Base-by-base conservation (phyloP, 2,113 vertebrate genomes). In the Sitta europaea region DNA sequence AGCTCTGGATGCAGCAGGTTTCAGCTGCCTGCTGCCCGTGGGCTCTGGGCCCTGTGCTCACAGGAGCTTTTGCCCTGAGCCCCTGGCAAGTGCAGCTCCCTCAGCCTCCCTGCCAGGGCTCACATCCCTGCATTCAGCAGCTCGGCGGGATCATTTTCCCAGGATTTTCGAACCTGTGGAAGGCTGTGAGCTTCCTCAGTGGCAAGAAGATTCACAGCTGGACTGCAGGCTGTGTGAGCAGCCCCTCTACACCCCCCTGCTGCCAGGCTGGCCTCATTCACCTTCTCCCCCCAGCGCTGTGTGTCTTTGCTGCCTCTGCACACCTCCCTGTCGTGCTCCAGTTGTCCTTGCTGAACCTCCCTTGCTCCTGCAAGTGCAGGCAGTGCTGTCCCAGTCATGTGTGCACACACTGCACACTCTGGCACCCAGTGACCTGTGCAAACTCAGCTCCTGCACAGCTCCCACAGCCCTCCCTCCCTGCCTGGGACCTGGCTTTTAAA, bases 401-500 rank as follows among this genome's bases (percentile, higher is more conserved):
- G 36, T 14, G 31, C 47, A 11, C 43, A 4, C 50, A 33, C 38
- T 23, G 67, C 19, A 21, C 47, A 12, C 11, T 4, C 48, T n/a
- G 29, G 35, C 43, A 95, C 86, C 90, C 23, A 75, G 87, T 21
- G 78, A 79, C 92, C 94, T 86, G 75, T 86, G 78, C 55, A 90
- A 82, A 67, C 31, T 5, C 67, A 73, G 89, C 76, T 47, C 51
- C 77, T 59, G 67, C 1, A 2, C 45, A 42, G 81, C 70, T 73
- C 74, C 81, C 90, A 12, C 75, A 45, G 17, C 43, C 43, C 59
- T 33, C 6, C 5, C 43, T 75, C 36, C 82, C 89, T n/a, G n/a
- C n/a, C 50, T 9, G 33, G 11, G 83, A 36, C 61, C 57, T 95
- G 91, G 20, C 62, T 91, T 85, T 67, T 53, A 22, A 63, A 15